These are phyloP conservation scores for Metallyticus violacea DNA, from an alignment of 2,888 invertebrate genomes.

Conservation along the genomic window DNA sequence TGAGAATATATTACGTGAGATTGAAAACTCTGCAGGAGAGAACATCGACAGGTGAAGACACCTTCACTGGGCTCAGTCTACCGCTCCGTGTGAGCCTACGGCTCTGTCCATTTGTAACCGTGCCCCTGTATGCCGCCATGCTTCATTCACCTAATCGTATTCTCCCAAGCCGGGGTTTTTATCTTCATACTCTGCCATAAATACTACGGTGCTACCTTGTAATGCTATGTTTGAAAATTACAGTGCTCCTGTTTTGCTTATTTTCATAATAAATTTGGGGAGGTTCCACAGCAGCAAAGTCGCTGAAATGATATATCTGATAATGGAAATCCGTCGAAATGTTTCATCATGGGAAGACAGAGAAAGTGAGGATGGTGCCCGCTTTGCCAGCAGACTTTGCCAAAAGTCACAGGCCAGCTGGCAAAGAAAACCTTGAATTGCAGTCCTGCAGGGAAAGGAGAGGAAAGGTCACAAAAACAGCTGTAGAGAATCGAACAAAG, in stretches of 20 bases:
- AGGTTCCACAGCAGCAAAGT: neutral
- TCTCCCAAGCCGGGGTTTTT: no score
- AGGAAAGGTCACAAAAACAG: no score
- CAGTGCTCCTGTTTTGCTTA: neutral
- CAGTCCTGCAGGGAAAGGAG: neutral
- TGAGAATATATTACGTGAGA: neutral
- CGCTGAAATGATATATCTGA: neutral
- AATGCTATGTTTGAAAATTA: neutral
- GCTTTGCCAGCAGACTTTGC: neutral
- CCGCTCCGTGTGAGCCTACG: neutral
- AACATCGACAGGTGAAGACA: neutral
- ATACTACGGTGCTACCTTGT: no score
- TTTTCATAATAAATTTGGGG: neutral
- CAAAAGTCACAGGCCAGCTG: neutral
- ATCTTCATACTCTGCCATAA: neutral
- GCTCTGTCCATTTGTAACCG: neutral
- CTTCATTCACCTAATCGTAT: no score
- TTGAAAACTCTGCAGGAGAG: neutral
- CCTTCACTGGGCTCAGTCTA: neutral
- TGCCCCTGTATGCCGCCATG: neutral
- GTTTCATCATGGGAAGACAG: neutral
- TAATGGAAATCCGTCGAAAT: neutral
- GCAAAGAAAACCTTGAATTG: neutral
- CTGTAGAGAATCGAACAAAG: neutral
- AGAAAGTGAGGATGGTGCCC: neutral